Base-by-base conservation (phyloP, 1,140 invertebrate species). In the Drosophila baimaii region DNA sequence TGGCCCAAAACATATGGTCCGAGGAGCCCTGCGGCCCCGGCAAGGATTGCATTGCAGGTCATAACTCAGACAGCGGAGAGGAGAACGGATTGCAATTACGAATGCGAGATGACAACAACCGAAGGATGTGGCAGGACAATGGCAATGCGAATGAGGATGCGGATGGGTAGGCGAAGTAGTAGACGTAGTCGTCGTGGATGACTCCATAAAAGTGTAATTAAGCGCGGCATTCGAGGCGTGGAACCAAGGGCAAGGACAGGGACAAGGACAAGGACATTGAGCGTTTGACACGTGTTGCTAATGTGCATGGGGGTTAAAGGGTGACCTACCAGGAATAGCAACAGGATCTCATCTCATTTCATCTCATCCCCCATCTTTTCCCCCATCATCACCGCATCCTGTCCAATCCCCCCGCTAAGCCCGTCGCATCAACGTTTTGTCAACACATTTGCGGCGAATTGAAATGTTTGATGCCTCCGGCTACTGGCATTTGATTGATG, bases 161-260 rank as follows among this genome's bases (percentile, higher is more conserved):
- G 10, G 59, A 39, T 12, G 10, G 65, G 10, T 27, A 29, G 33
- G 54, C 52, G 39, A 21, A 51, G n/a, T n/a, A 13, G 52, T 21
- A 33, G 44, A 54, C 17, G 33, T n/a, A 68, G 29, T 21, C 19
- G 33, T 15, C 0, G n/a, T n/a, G 46, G 65, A 61, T 63, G 83
- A 83, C 83, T 86, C 79, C 68, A 89, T 86, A 79, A 86, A 86
- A 86, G 76, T 88, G 84, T 86, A 86, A 86, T 86, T 86, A 86
- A 86, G 83, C 64, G 75, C 61, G 49, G 39, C 79, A 54, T 39
- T 55, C 56, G 31, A 76, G 61, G 61, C 51, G 51, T 25, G 68
- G 21, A 57, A 27, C 59, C 25, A 19, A 68, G 57, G 21, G 29
- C 33, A 37, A 31, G 54, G 41, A 52, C 23, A 39, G 12, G 25